A percentile compares a stretch with the other conserved stretches of the same genome.
phyloP scores from a whole-genome alignment of 2,113 vertebrate genomes.

The Sylvilagus bachmani region DNA sequence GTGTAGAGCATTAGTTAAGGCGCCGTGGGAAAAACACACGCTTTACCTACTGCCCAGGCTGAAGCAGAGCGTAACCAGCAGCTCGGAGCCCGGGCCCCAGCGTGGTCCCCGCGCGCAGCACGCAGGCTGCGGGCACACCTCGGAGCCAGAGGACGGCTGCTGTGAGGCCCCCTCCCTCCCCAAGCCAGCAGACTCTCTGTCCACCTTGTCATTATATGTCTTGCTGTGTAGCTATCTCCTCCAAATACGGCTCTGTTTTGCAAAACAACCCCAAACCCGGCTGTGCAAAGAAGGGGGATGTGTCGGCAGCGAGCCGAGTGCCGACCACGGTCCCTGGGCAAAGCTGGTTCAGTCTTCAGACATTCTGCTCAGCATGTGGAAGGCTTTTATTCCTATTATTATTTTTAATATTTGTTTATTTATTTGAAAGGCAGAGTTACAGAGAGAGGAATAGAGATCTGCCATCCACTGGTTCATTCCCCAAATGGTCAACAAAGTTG shows the following conservation, averaged over 20 bases:
- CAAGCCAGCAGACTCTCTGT: not conserved
- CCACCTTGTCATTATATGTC: not conserved
- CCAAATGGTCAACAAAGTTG: not conserved
- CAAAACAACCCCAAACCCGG: not conserved
- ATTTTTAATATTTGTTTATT: too few relatives aligned
- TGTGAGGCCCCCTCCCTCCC: not conserved
- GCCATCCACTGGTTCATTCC: too few relatives aligned
- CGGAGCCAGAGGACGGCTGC: not conserved
- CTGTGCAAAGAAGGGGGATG: not conserved
- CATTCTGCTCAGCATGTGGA: not conserved
- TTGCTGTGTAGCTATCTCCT: not conserved
- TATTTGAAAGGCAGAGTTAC: too few relatives aligned
- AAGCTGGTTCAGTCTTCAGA: too few relatives aligned
- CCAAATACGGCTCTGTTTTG: not conserved
- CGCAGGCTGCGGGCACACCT: fast-evolving
- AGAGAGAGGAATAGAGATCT: too few relatives aligned
- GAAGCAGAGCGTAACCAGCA: not conserved
- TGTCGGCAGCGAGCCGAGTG: not conserved
- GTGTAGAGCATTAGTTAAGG: not conserved
- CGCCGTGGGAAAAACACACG: not conserved
- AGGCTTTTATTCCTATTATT: not conserved
- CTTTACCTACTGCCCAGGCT: not conserved
- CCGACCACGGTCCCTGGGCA: fast-evolving
- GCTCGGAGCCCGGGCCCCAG: not conserved
- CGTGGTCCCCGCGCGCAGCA: fast-evolving